Evolutionary conservation across 2,888 invertebrate species (phyloP), one percentile per base, ranked within the genome.

Genomic region (Linnaemya tessellans): DNA sequence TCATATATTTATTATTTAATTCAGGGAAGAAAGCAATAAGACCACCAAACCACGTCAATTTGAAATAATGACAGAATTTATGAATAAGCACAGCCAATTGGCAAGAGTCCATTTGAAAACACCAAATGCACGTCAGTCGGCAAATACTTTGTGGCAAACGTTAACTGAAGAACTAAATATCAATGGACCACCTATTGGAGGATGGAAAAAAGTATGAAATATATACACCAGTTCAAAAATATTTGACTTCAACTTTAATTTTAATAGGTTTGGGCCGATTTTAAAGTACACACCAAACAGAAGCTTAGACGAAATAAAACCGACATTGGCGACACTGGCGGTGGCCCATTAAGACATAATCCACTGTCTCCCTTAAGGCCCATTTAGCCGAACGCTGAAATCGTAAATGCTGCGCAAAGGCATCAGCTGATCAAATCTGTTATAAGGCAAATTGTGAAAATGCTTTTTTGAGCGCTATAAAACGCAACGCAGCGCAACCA

Each of bases 61-160:
- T 65, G 65, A 65, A 49, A 25, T 65, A 65, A 65, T 65, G 65
- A n/a, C 15, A 10, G 46, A 65, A 65, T 49, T 65, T 65, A 49
- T 65, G 65, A 65, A 9, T 15, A 65, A 65, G 1, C 46, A 65
- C n/a, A 65, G 65, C 46, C 46, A 65, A 49, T 1, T 64, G 20
- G 64, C 64, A 22, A 64, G 11, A 64, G 64, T 22, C 8, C 64
- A 64, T 43, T 13, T 64, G 10, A 65, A 46, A 15, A 49, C 49
- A 49, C 15, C 10, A 46, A 65, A 65, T 65, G 65, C 46, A 25
- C 65, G 65, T 46, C 64, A 64, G 43, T 64, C 22, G 43, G 62
- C 62, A 62, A 62, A 62, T 38, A n/a, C n/a, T n/a, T n/a, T n/a
- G n/a, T n/a, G n/a, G 49, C 49, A 49, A 7, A 49, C 49, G 7